A percentile compares a stretch with the other conserved stretches of the same genome.
phyloP scores from a whole-genome alignment of 2,113 vertebrate species.

The Corvus hawaiiensis region DNA sequence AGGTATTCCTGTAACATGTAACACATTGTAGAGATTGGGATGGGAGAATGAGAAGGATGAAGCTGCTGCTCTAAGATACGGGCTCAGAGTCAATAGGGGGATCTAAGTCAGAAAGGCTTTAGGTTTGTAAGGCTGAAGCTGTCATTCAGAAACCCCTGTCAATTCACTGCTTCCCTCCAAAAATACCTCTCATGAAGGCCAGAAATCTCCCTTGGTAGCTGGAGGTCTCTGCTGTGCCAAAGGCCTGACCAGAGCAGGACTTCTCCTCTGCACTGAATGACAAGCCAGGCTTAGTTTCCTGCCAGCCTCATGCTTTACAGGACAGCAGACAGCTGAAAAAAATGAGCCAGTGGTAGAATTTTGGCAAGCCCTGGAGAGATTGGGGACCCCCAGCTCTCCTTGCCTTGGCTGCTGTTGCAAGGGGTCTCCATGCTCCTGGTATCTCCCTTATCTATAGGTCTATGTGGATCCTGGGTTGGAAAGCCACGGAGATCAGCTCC shows the following conservation, averaged over 20 bases:
- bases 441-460: neutral
- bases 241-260: neutral
- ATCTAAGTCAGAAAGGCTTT: neutral
- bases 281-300: neutral
- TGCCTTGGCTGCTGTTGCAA: neutral
- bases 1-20: neutral
- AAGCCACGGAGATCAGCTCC: neutral
- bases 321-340: neutral
- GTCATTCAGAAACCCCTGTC: neutral
- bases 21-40: neutral
- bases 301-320: neutral
- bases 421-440: fast-evolving
- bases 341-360: neutral
- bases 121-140: neutral
- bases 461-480: neutral
- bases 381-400: neutral
- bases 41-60: neutral
- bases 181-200: neutral
- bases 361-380: neutral
- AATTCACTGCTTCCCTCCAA: neutral
- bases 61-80: neutral
- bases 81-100: neutral
- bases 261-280: neutral
- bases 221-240: neutral
- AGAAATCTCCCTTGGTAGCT: neutral